phyloP scores from a whole-genome alignment of 2,888 invertebrate genomes.

The Lepidonotus clava region DNA sequence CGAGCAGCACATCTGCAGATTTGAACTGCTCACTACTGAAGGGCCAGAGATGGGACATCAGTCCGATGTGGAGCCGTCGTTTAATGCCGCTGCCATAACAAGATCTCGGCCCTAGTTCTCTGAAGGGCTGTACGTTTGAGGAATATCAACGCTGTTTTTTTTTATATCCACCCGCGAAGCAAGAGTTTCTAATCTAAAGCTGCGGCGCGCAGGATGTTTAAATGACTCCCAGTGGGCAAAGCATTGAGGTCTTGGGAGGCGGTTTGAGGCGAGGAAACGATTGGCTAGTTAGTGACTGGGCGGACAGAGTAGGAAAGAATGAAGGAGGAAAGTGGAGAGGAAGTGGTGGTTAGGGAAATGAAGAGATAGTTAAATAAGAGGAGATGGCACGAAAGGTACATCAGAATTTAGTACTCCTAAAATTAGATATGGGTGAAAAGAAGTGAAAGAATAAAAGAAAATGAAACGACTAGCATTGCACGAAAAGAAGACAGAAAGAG shows the following conservation, averaged over 20 bases:
- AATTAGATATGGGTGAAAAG: no score
- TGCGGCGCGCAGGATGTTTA: neutral
- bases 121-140: neutral
- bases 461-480: no score
- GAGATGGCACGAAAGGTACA: neutral
- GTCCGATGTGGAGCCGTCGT: neutral
- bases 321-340: neutral
- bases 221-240: conserved; percentile 12
- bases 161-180: neutral
- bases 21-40: neutral
- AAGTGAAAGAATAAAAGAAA: no score
- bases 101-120: neutral
- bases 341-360: neutral
- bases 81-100: conserved; percentile 8
- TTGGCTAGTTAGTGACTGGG: neutral
- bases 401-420: no score
- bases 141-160: conserved; percentile 22
- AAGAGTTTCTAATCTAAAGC: conserved; percentile 4
- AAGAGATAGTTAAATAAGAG: neutral
- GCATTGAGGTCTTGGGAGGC: neutral
- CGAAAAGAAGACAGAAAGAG: no score
- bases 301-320: neutral
- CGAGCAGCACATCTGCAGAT: neutral
- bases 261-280: neutral
- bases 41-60: neutral